Base-by-base conservation (phyloP, 2,888 invertebrate genomes). In the Cremastobaeus sp. region DNA sequence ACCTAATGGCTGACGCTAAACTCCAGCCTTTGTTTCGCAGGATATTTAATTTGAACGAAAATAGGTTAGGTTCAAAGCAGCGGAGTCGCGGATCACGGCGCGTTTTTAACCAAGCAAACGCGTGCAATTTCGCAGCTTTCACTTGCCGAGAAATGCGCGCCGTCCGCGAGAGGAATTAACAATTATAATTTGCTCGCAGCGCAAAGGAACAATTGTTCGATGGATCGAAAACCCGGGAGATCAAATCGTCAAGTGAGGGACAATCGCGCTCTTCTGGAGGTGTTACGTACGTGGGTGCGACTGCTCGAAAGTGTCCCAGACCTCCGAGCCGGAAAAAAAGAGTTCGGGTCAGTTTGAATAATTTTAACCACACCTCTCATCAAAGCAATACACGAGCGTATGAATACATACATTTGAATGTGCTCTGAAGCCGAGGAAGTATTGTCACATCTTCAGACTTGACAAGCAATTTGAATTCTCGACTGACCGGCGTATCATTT, bases 281-380 rank as follows among this genome's bases (percentile, higher is more conserved):
- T 62, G 70, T 65, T 25, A 32, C 32, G 47, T 79, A 82, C 81
- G 84, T 84, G 85, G 84, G 85, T 83, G 85, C 82, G 82, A 80
- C 83, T 75, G 78, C 82, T 84, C 84, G 85, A 86, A 86, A 86
- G 85, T 85, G 84, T 84, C 84, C 84, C 84, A 80, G 80, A 76
- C 81, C 78, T 73, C 41, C 35, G 11, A 39, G 59, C 25, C 47
- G 48, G n/a, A 83, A 85, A 82, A 83, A 83, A 85, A 78, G 79
- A 84, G 83, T 83, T 84, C 83, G 84, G 87, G 87, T 87, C 87
- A 87, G 87, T 87, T 86, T 87, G 87, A 87, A 87, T 87, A 87
- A 87, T 87, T 87, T 87, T 87, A 86, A 87, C 87, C 87, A 86
- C 87, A 87, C 87, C 87, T 87, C 86, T 87, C 84, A 85, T 86